Percentiles rank a stretch among this genome's conserved stretches.
phyloP scores from a whole-genome alignment of 2,888 invertebrate species.

The Platycheirus rosarum region DNA sequence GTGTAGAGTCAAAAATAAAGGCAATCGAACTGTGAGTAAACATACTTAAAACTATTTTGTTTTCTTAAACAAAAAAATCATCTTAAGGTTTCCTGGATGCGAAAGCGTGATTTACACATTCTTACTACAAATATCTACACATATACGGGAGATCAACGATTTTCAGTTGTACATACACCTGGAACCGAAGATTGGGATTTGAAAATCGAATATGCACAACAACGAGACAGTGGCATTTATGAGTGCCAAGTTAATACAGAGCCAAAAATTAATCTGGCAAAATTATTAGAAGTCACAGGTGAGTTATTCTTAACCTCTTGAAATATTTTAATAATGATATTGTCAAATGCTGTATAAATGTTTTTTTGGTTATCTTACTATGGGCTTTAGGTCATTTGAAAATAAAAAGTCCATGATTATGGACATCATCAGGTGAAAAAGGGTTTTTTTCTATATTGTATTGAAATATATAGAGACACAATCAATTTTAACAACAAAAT shows the following conservation, averaged over 20 bases:
- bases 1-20: slow-evolving; percentile 93
- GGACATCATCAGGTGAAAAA: too few relatives aligned
- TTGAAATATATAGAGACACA: too few relatives aligned
- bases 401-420: too few relatives aligned
- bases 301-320: neutral
- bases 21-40: slow-evolving; percentile 92
- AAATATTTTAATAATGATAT: neutral
- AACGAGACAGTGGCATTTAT: slow-evolving; percentile 92
- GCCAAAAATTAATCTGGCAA: slow-evolving; percentile 93
- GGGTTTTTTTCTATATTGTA: too few relatives aligned
- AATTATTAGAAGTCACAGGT: slow-evolving; percentile 90
- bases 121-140: slow-evolving; percentile 92
- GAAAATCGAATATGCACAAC: slow-evolving; percentile 92
- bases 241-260: slow-evolving; percentile 96
- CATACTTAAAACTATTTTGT: slow-evolving; percentile 6
- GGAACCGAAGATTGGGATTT: slow-evolving; percentile 94
- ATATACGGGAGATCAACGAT: slow-evolving; percentile 93
- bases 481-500: too few relatives aligned
- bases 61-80: too few relatives aligned
- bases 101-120: slow-evolving; percentile 87
- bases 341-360: too few relatives aligned
- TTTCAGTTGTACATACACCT: slow-evolving; percentile 92
- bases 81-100: slow-evolving; percentile 82
- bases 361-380: too few relatives aligned
- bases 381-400: too few relatives aligned